Conservation (phyloP, 2,888 invertebrate species). For the Xanthia icteritia region DNA sequence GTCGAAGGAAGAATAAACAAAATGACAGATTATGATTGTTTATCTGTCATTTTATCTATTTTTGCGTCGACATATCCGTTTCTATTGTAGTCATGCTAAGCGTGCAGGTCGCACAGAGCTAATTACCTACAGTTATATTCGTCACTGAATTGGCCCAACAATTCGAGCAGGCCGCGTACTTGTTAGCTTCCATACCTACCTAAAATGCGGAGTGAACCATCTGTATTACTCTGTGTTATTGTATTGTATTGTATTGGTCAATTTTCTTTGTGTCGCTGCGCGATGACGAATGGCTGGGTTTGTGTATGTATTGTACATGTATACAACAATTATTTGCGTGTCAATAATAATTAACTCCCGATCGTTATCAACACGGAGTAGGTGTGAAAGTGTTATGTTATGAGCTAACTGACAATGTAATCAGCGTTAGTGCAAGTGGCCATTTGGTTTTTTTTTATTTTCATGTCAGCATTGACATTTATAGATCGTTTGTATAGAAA, state of each 20-base stretch:
- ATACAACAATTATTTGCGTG: constrained; percentile 47
- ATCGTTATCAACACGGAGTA: constrained; percentile 32
- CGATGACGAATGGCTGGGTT: constrained; percentile 30
- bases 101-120: no score
- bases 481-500: constrained; percentile 32
- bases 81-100: no score
- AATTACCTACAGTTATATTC: no score
- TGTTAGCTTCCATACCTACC: no score
- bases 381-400: constrained; percentile 34
- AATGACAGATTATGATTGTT: no score
- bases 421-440: constrained; percentile 10
- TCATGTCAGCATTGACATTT: constrained; percentile 25
- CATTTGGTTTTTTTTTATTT: constrained; percentile 4
- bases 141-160: no score
- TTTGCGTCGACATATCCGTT: no score
- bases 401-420: constrained; percentile 12
- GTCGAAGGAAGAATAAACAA: no score
- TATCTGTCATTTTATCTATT: no score
- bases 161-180: no score
- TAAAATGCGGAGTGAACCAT: no score
- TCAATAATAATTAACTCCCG: constrained; percentile 34
- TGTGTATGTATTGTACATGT: not conserved
- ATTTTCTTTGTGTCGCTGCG: constrained; percentile 30
- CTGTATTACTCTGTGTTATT: no score
- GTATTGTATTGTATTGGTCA: constrained; percentile 19